Evolutionary conservation across 2,888 invertebrate species (phyloP).

Genomic region (Shargacucullia verbasci): DNA sequence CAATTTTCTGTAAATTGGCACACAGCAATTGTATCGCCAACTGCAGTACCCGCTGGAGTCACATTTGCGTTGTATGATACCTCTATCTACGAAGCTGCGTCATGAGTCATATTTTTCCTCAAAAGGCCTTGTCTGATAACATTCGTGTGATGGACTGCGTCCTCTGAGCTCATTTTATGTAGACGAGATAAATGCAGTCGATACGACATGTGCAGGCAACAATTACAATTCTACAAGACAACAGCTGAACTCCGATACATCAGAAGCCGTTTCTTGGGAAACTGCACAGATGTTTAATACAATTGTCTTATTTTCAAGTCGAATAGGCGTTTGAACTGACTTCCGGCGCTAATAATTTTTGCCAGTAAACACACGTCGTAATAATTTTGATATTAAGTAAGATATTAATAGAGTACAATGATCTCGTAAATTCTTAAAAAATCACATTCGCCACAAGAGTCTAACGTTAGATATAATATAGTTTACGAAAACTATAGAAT

Average conservation of each 20-base stretch:
- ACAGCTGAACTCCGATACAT: conserved; percentile 33
- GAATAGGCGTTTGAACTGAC: conserved; percentile 18
- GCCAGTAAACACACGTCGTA: conserved; percentile 10
- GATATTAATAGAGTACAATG: too few relatives aligned
- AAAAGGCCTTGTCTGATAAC: conserved; percentile 53
- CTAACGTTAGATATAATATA: too few relatives aligned
- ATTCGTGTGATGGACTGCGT: conserved; percentile 46
- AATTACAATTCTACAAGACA: conserved; percentile 25
- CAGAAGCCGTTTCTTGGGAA: conserved; percentile 37
- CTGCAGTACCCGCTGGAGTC: conserved; percentile 8
- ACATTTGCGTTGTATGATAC: conserved; percentile 15
- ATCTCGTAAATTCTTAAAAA: not conserved
- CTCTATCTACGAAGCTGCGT: conserved; percentile 24
- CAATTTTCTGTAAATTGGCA: conserved; percentile 3
- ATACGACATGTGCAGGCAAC: conserved; percentile 42
- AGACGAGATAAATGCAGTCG: conserved; percentile 39
- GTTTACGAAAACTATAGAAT: too few relatives aligned
- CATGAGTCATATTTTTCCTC: conserved; percentile 39
- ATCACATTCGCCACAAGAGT: too few relatives aligned
- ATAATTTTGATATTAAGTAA: conserved; percentile 23
- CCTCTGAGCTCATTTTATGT: conserved; percentile 30
- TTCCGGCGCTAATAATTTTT: conserved; percentile 32
- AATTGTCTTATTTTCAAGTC: conserved; percentile 44
- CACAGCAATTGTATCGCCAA: conserved; percentile 18
- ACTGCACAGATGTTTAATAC: conserved; percentile 49